Evolutionary conservation across 2,888 invertebrate genomes (phyloP), one percentile per base, ranked within the genome.

Genomic region (Gastrophysa polygoni): DNA sequence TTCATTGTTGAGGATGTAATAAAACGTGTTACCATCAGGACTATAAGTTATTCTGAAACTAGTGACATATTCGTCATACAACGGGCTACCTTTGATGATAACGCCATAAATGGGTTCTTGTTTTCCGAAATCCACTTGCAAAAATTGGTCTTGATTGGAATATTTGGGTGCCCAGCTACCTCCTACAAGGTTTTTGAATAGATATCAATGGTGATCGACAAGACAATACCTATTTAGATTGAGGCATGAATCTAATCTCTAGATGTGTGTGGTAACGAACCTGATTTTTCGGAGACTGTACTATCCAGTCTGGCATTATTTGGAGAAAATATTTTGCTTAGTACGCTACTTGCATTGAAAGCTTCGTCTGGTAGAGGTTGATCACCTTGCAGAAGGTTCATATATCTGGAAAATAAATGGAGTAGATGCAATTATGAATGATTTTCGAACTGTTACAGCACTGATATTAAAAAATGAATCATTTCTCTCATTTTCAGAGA

Each of bases 1-100:
- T 32, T 73, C 72, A 6, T 20, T 46, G 47, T 85, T 86, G 0
- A 84, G 79, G 8, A 91, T 82, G 49, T 86, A 85, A 21, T 87
- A 86, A 77, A 87, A 91, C 1, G 82, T 78, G 10, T 66, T 44
- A 16, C 70, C 67, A 44, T 73, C 72, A 10, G 85, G 85, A 18
- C 92, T 91, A 73, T 91, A 90, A 67, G 89, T 75, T 3, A 92
- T 83, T 73, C 88, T 86, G 74, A 91, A 95, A 71, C 91, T 89
- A 16, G 91, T 92, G 43, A 95, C 91, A 78, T 88, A 92, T 74
- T 91, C 87, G 68, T 90, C 85, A 62, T 86, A 86, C 1, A 85
- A 73, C 0, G 89, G 87, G 76, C 87, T 89, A 17, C 94, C 94
- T 73, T 89, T 89, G 68, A 92, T 79, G 8, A 87, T 80, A 0